Evolutionary conservation across 1,140 invertebrate species (phyloP).

Genomic region (Bombus confusus): DNA sequence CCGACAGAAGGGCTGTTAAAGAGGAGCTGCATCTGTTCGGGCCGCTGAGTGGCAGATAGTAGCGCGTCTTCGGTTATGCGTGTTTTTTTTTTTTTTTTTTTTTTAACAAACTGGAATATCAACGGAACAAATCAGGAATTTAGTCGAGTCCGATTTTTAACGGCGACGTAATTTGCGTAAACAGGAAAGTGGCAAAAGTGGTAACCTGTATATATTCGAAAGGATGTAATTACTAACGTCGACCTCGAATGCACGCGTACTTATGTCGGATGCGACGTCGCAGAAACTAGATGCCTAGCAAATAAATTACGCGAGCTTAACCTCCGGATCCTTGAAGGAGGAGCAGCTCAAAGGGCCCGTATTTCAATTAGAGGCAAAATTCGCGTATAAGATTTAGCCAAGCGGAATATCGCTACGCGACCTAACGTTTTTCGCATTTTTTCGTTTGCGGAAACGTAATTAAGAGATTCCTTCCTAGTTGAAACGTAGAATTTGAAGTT

Average conservation of each 20-base stretch:
- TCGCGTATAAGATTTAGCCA: not conserved
- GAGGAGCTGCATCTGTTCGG: not conserved
- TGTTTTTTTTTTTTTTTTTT: too few relatives aligned
- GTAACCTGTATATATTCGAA: not conserved
- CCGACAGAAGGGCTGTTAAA: not conserved
- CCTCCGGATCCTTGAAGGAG: not conserved
- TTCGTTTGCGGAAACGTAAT: not conserved
- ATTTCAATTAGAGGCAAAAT: slow-evolving; percentile 21
- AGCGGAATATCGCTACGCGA: not conserved
- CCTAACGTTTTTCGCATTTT: not conserved
- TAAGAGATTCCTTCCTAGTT: not conserved
- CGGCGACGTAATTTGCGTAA: not conserved
- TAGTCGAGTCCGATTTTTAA: not conserved
- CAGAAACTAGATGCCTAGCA: slow-evolving; percentile 7
- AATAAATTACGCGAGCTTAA: slow-evolving; percentile 28
- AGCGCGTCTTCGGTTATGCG: not conserved
- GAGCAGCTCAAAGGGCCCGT: not conserved
- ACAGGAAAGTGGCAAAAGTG: not conserved
- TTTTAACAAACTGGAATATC: too few relatives aligned
- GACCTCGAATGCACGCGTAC: not conserved
- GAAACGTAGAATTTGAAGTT: not conserved
- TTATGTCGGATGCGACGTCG: not conserved
- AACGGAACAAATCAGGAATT: not conserved
- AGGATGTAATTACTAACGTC: slow-evolving; percentile 6
- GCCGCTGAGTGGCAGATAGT: not conserved